Base-by-base conservation (phyloP, 2,888 invertebrate species). In the Portevinia maculata region DNA sequence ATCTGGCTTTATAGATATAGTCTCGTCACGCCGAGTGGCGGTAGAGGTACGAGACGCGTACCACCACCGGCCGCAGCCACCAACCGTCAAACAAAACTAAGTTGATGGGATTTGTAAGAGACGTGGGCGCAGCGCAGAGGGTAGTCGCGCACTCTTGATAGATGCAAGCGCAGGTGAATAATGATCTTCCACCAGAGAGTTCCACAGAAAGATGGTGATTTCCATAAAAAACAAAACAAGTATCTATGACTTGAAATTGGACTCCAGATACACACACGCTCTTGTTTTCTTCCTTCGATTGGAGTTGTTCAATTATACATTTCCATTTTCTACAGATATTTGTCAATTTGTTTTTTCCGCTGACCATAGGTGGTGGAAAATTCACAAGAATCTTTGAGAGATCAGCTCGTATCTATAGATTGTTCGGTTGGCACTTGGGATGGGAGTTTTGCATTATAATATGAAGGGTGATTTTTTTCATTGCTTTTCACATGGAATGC, bases 141-240 rank as follows among this genome's bases (percentile, higher is more conserved):
- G 55, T 21, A 1, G 24, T 46, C 44, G 44, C 46, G 15, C 24
- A 9, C 46, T 30, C 5, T 34, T 39, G 34, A 71, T 55, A 44
- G 55, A 71, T 73, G 67, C 71, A 71, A 60, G 60, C 41, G n/a
- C 71, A 69, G 83, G 76, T 83, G 83, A 83, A 83, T 70, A 83
- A 62, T 83, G 83, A 83, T 83, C 83, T 67, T 83, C 48, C 62
- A 24, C 24, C 24, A 24, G 24, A 53, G 30, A 62, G n/a, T 76
- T 15, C 65, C 60, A 50, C 55, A 41, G 50, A 71, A 52, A 70
- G 24, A 76, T 83, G 53, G 59, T 75, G 28, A 81, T 75, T 70
- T 65, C 53, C 57, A 75, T 69, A 79, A 74, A 64, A 52, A 44
- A 41, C 1, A 57, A 57, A 52, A 24, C 24, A 24, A 44, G 19